Base-by-base conservation (phyloP, 2,113 vertebrate genomes). In the Syrrhaptes paradoxus region DNA sequence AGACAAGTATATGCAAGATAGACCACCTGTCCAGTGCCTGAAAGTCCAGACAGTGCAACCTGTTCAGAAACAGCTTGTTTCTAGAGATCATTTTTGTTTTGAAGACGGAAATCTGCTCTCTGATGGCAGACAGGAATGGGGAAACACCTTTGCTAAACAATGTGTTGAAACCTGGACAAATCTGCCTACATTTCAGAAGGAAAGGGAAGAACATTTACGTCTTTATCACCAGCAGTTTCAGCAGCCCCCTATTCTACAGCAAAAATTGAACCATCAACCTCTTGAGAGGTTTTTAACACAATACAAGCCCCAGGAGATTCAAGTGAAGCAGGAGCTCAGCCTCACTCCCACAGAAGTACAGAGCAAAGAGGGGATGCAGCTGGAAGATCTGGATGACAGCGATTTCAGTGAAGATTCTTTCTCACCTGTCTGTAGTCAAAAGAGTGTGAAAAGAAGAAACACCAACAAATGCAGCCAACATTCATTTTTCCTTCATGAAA, bases 161-260 rank as follows among this genome's bases (percentile, higher is more conserved):
- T 81, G 71, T 29, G 31, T 88, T 10, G 96, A 91, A 68, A 52
- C 70, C 8, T 90, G 86, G 96, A 80, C 93, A 55, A 55, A 68
- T 18, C 80, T 91, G 36, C 96, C 89, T 41, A 80, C 77, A 2
- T 96, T 95, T 55, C 98, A 98, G 85, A 98, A 97, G 45, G 98
- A 99, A 66, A 98, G 98, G 48, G 98, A 98, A 87, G 98, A 97
- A 16, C 99, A 99, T 92, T 94, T 99, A 83, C 98, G 96, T 67
- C 96, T 96, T 82, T 99, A 99, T 94, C 99, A 99, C 88, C 98
- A 99, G 95, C 98, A 99, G 85, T 98, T 99, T 81, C 99, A 99
- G 95, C 98, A 98, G 51, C 98, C 98, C 32, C 98, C 98, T 41
- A 97, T 98, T 65, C 94, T 98, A 65, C 98, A 97, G 34, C 97